Base-by-base conservation (phyloP, 2,888 invertebrate genomes). In the Noctua fimbriata region DNA sequence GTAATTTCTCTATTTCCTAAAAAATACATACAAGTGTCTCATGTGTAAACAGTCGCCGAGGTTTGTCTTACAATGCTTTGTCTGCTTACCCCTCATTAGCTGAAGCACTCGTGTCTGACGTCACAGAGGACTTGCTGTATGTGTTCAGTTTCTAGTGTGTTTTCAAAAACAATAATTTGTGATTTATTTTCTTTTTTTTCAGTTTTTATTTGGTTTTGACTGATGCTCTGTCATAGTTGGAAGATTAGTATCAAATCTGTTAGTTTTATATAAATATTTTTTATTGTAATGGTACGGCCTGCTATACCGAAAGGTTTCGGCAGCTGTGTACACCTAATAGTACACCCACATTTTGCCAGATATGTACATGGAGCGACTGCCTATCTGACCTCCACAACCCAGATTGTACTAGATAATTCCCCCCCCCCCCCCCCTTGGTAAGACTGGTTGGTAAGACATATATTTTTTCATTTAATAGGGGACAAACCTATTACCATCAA, bases 81-180 rank as follows among this genome's bases (percentile, higher is more conserved):
- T 86, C 82, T 82, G 67, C 87, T 86, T 88, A 84, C 83, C 70
- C 71, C 84, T 89, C 89, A 89, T 89, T 89, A 89, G 88, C 85
- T 84, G 74, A 77, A 89, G 86, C 82, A 67, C 84, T 79, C 79
- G 81, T 81, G 60, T 86, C 78, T 86, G 81, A 82, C 82, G 84
- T 83, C 87, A 86, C 63, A 44, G 55, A 74, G 72, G 70, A 78
- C 47, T 77, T 76, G 58, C 60, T 60, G 67, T 66, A n/a, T 44
- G 44, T 44, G 16, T 67, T 44, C n/a, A 67, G 44, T 67, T 41
- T n/a, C n/a, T 16, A 1, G n/a, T n/a, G 66, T 41, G 21, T 65
- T 71, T 80, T 21, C 16, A 28, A 21, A 36, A 70, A 65, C n/a
- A 63, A 63, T 4, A 1, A n/a, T 52, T 52, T 47, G 2, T 28